Base-by-base conservation (phyloP, 1,140 invertebrate species). In the Nasonia vitripennis region DNA sequence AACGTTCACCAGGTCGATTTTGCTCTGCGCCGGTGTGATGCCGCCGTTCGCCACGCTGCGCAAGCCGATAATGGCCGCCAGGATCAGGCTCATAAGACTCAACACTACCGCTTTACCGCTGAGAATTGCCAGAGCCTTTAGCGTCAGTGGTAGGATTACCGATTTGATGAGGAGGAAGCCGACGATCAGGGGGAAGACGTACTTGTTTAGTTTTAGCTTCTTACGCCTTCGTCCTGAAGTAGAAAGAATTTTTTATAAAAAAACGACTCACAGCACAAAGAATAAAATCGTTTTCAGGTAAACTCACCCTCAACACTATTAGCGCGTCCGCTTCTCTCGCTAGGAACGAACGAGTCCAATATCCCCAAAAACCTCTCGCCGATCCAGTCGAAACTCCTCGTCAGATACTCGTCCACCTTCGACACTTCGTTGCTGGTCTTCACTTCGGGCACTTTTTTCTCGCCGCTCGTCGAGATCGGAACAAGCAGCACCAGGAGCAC, bases 41-140 rank as follows among this genome's bases (percentile, higher is more conserved):
- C 37, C 70, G 10, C 2, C 23, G 62, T 23, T 37, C 1, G n/a
- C 10, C 11, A 92, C 87, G 77, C 90, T 92, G 71, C 91, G 91
- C 7, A 94, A 80, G 7, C 93, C 92, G 11, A 93, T 89, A 81
- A 94, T 93, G 14, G 93, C 92, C 23, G 94, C 94, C 71, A 95
- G 83, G 20, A 95, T 91, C 34, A 95, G 88, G 23, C 94, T 94
- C 87, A 95, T 94, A 86, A 94, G 90, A 85, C 94, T 94, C 78
- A 95, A 91, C n/a, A 95, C 90, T 67, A 95, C 93, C 1, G 94
- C 94, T 87, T 95, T 94, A 20, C 94, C 93, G 34, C 95, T 95
- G 12, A 96, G 88, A 75, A 96, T 93, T 6, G 95, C 95, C 12
- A 96, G 87, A 27, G 93, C 93, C 87, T 96, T 96, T 77, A 96